phyloP scores from a whole-genome alignment of 2,113 vertebrate genomes.

The Clarias macrocephalus region DNA sequence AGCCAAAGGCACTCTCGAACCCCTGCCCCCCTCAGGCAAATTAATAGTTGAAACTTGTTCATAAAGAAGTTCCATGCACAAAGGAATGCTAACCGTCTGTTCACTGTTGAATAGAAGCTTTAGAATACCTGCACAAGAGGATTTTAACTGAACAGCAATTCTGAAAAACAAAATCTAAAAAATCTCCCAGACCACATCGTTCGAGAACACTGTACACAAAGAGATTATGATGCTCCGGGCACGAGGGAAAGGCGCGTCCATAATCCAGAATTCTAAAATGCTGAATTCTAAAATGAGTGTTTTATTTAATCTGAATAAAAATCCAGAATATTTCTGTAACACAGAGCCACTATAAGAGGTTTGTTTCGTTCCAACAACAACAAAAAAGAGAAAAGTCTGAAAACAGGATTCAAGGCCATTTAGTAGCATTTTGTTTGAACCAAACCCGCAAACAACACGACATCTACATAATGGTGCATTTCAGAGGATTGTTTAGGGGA shows the following conservation, averaged over 20 bases:
- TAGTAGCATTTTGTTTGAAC: conserved; percentile 25
- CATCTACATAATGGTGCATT: conserved; percentile 48
- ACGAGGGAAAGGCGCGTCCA: not conserved
- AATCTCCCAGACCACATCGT: not conserved
- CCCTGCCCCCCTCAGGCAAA: not conserved
- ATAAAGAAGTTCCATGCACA: not conserved
- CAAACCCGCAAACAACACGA: conserved; percentile 44
- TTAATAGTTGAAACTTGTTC: not conserved
- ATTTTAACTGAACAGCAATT: not conserved
- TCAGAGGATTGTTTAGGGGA: conserved; percentile 60
- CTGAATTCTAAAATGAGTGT: not conserved
- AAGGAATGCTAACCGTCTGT: not conserved
- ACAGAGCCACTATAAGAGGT: not conserved
- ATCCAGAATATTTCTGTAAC: not conserved
- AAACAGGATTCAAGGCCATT: conserved; percentile 16
- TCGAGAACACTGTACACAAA: not conserved
- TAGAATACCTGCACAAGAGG: not conserved
- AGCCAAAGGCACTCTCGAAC: not conserved
- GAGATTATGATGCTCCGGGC: not conserved
- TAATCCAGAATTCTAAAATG: not conserved
- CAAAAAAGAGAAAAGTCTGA: conserved; percentile 23
- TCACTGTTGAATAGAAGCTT: not conserved
- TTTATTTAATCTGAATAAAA: not conserved
- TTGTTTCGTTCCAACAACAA: not conserved
- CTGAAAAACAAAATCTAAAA: not conserved